A percentile compares a stretch with the other conserved stretches of the same genome.
Conservation (phyloP, 2,797 vertebrate species). For the Tragelaphus oryx region DNA sequence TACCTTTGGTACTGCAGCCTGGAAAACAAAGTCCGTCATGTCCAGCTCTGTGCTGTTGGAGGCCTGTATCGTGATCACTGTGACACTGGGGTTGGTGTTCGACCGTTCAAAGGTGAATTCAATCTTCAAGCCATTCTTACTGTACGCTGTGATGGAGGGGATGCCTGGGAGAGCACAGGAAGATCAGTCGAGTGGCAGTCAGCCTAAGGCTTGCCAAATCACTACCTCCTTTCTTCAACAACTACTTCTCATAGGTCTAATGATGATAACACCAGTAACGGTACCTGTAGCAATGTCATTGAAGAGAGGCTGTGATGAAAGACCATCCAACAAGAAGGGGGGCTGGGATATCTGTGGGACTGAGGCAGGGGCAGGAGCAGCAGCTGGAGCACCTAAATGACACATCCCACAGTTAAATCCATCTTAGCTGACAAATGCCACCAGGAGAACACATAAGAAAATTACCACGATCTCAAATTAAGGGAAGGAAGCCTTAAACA, state of each 20-base stretch:
- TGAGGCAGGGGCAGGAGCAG: slow-evolving; percentile 86
- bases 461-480: not conserved
- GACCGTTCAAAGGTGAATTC: slow-evolving; percentile 99
- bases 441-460: not conserved
- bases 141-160: slow-evolving; percentile 96
- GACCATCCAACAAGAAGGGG: slow-evolving; percentile 93
- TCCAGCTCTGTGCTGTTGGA: slow-evolving; percentile 96
- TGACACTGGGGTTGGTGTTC: slow-evolving; percentile 95
- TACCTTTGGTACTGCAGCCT: slow-evolving; percentile 99
- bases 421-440: not conserved
- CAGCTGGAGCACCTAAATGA: slow-evolving; percentile 85
- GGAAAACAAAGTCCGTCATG: slow-evolving; percentile 99
- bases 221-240: not conserved
- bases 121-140: slow-evolving; percentile 99
- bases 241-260: not conserved
- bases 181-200: not conserved
- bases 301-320: slow-evolving; percentile 93
- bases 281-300: slow-evolving; percentile 94
- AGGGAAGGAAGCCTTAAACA: not conserved
- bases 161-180: slow-evolving; percentile 85
- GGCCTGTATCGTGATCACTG: slow-evolving; percentile 98
- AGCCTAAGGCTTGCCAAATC: slow-evolving; percentile 12
- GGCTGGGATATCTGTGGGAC: slow-evolving; percentile 89
- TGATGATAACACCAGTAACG: not conserved
- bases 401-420: slow-evolving; percentile 53